Conservation (phyloP, 2,797 vertebrate species). For the Monodelphis domestica region DNA sequence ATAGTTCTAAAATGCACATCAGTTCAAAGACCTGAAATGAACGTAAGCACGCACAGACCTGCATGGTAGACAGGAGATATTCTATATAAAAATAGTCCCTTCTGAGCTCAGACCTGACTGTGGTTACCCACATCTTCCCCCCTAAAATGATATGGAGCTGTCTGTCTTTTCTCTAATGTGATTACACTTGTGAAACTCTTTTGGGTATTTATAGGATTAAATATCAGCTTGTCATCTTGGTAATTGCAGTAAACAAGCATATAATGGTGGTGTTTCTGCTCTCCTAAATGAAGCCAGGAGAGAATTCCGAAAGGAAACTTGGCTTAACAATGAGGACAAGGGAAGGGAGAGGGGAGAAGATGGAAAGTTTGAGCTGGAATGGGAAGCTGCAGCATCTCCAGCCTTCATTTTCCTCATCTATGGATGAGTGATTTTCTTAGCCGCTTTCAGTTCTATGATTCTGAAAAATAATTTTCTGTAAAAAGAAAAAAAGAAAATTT, state of each 20-base stretch:
- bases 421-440: not conserved
- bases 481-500: not conserved
- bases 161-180: not conserved
- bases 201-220: constrained; percentile 44
- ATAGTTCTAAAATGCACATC: not conserved
- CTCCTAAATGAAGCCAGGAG: constrained; percentile 10
- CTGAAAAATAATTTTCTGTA: not conserved
- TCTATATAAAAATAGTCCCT: not conserved
- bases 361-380: not conserved
- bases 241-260: constrained; percentile 8
- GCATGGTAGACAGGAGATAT: not conserved
- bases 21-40: not conserved
- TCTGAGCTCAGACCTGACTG: not conserved
- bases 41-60: not conserved
- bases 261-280: not conserved
- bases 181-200: not conserved
- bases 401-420: not conserved
- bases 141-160: not conserved
- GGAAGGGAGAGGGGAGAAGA: not conserved
- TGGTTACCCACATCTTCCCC: not conserved
- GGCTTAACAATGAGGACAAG: not conserved
- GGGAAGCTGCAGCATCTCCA: not conserved
- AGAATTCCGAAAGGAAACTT: not conserved
- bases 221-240: constrained; percentile 32
- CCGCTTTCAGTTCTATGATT: not conserved